These are phyloP conservation scores for Myanophis thanlyinensis DNA, from an alignment of 2,113 vertebrate genomes.

Conservation along the genomic window DNA sequence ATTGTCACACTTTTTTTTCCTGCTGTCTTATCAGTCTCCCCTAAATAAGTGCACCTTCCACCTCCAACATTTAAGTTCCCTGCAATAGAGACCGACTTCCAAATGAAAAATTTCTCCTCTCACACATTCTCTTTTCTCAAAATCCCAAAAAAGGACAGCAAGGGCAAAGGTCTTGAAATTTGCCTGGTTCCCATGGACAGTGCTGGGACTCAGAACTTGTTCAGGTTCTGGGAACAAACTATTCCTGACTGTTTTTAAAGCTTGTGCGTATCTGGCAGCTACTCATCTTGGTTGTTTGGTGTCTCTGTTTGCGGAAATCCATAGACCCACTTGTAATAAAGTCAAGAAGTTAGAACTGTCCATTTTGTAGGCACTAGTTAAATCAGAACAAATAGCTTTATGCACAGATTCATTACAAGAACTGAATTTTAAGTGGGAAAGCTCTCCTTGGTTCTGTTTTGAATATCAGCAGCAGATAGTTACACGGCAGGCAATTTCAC, in stretches of 20 bases:
- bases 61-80: not conserved
- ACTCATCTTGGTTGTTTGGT: slow-evolving; percentile 38
- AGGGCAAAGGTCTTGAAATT: slow-evolving; percentile 42
- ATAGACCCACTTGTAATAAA: slow-evolving; percentile 45
- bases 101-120: slow-evolving; percentile 20
- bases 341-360: slow-evolving; percentile 46
- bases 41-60: not conserved
- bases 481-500: not conserved
- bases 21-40: slow-evolving; percentile 53
- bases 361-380: slow-evolving; percentile 46
- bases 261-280: slow-evolving; percentile 38
- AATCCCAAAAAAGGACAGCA: slow-evolving; percentile 21
- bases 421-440: slow-evolving; percentile 34
- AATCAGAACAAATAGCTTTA: slow-evolving; percentile 31
- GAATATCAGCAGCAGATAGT: slow-evolving; percentile 20
- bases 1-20: not conserved
- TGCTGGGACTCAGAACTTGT: slow-evolving; percentile 32
- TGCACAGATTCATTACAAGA: not conserved
- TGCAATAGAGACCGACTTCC: slow-evolving; percentile 37
- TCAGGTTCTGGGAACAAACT: slow-evolving; percentile 47
- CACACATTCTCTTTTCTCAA: not conserved
- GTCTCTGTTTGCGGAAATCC: slow-evolving; percentile 27
- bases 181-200: slow-evolving; percentile 32
- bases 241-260: slow-evolving; percentile 61
- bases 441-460: slow-evolving; percentile 18